Percentiles rank a stretch among this genome's conserved stretches.
Conservation (phyloP, 2,888 invertebrate genomes). For the Eupithecia abbreviata region DNA sequence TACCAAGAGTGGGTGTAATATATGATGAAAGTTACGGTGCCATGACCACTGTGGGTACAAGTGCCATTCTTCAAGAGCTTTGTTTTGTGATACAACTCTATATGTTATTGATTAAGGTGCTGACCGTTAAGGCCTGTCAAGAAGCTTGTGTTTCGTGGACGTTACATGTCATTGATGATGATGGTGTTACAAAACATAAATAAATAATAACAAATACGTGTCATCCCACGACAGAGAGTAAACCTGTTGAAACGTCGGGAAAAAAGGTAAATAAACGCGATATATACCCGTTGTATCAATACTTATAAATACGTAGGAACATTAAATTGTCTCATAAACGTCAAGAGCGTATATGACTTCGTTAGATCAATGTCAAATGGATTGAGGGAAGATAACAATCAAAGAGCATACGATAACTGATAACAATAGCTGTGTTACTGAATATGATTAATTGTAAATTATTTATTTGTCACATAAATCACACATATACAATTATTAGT, state of each 20-base stretch:
- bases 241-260: too few species aligned
- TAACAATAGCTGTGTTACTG: constrained; percentile 1
- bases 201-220: too few species aligned
- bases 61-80: neutral
- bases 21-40: too few species aligned
- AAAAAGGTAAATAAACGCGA: too few species aligned
- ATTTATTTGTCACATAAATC: too few species aligned
- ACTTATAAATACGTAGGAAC: neutral
- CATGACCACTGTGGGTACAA: too few species aligned
- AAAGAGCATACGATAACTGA: neutral
- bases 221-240: too few species aligned
- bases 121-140: neutral
- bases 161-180: neutral
- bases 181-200: neutral
- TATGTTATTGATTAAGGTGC: neutral
- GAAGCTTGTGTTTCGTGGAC: too few species aligned
- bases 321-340: neutral
- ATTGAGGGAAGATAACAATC: neutral
- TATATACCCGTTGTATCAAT: too few species aligned
- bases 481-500: too few species aligned
- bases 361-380: constrained; percentile 1
- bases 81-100: neutral
- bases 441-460: neutral
- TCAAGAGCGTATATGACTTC: neutral
- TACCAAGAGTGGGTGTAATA: too few species aligned